Percentiles rank a stretch among this genome's conserved stretches.
phyloP scores from a whole-genome alignment of 2,113 vertebrate genomes.

The Microcebus jonahi region DNA sequence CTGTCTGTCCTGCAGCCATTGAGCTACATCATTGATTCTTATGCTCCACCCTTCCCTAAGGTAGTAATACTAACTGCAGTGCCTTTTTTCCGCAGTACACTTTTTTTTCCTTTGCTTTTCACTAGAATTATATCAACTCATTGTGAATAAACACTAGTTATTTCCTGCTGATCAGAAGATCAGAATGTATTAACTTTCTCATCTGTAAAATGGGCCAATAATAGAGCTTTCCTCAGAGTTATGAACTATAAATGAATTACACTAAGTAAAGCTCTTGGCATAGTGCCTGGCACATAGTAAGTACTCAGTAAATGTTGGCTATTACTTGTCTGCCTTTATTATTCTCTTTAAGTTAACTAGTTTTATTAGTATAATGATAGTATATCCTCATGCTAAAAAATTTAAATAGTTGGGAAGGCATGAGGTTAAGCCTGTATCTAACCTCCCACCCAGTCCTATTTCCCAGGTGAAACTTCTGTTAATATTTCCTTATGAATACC shows the following conservation, averaged over 20 bases:
- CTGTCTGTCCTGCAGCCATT: background rate
- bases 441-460: background rate
- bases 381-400: background rate
- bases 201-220: background rate
- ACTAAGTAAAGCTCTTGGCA: background rate
- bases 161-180: background rate
- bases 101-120: background rate
- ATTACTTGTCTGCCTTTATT: background rate
- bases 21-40: background rate
- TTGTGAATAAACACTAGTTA: background rate
- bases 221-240: background rate
- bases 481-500: background rate
- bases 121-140: conserved; percentile 11
- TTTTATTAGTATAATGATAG: background rate
- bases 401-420: background rate
- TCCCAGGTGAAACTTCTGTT: background rate
- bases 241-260: background rate
- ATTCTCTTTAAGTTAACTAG: background rate
- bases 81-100: background rate
- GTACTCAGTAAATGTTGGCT: background rate
- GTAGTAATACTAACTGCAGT: background rate
- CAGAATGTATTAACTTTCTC: background rate
- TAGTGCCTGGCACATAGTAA: background rate
- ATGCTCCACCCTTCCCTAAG: background rate
- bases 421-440: background rate